phyloP scores from a whole-genome alignment of 2,797 vertebrate genomes.

The Gymnodraco acuticeps region DNA sequence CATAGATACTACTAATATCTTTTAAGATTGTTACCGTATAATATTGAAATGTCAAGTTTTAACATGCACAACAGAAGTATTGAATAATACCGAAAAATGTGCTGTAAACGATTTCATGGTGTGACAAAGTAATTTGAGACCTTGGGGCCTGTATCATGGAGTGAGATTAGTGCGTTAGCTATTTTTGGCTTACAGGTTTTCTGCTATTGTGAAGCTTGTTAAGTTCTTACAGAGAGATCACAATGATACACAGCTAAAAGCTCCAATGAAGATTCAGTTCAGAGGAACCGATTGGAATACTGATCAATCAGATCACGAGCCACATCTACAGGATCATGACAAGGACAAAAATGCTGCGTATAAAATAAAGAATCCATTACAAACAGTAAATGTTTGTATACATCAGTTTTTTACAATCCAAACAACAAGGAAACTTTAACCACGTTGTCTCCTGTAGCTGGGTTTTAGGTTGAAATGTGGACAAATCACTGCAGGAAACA shows the following conservation, averaged over 20 bases:
- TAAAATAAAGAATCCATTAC: neutral
- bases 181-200: neutral
- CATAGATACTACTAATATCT: neutral
- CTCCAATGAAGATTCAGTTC: neutral
- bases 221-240: neutral
- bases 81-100: neutral
- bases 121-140: neutral
- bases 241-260: neutral
- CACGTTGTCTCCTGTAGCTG: neutral
- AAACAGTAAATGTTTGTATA: neutral
- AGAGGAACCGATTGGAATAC: neutral
- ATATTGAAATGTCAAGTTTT: neutral
- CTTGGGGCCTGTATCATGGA: neutral
- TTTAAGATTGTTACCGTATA: neutral
- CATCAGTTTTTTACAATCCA: neutral
- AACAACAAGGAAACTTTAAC: neutral
- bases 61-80: slow-evolving; percentile 9
- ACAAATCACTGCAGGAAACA: slow-evolving; percentile 3
- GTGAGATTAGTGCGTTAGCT: neutral
- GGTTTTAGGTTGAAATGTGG: neutral
- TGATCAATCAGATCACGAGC: neutral
- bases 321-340: neutral
- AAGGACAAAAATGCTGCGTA: neutral
- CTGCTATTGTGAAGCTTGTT: neutral
- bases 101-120: neutral